These are phyloP conservation scores for Acipenser transmontanus DNA, from an alignment of 2,797 vertebrate species.

Conservation along the genomic window DNA sequence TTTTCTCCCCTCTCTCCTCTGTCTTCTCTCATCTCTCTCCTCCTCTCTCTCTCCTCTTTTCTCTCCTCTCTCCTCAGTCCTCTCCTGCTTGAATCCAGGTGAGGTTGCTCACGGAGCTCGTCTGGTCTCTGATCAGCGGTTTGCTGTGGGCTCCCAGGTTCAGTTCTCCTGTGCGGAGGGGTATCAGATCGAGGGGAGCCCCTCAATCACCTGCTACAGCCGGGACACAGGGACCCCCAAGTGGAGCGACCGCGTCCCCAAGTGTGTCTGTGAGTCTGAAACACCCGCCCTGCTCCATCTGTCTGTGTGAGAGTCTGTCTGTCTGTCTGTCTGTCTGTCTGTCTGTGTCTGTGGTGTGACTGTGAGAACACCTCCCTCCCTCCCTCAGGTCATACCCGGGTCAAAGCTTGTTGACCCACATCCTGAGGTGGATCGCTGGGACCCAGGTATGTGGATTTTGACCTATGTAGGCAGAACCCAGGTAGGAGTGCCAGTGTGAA, in stretches of 20 bases:
- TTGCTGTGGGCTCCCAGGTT: conserved; percentile 78
- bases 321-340: neutral
- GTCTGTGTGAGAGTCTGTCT: neutral
- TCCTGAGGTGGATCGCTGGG: too few relatives aligned
- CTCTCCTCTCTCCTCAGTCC: conserved; percentile 51
- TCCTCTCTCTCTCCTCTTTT: conserved; percentile 9
- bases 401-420: too few relatives aligned
- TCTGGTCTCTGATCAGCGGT: conserved; percentile 72
- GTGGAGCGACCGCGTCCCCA: conserved; percentile 87
- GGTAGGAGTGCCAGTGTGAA: too few relatives aligned
- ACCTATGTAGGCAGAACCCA: too few relatives aligned
- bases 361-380: too few relatives aligned
- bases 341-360: too few relatives aligned
- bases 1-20: neutral
- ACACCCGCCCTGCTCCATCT: neutral
- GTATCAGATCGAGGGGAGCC: conserved; percentile 80
- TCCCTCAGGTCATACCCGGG: too few relatives aligned
- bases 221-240: conserved; percentile 84
- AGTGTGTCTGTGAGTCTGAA: conserved; percentile 82
- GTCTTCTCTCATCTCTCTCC: neutral
- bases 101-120: conserved; percentile 83
- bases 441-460: too few relatives aligned
- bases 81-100: conserved; percentile 82
- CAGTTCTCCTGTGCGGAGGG: conserved; percentile 86
- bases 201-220: conserved; percentile 79